Base-by-base conservation (phyloP, 2,113 vertebrate species). In the Trogon melanurus region DNA sequence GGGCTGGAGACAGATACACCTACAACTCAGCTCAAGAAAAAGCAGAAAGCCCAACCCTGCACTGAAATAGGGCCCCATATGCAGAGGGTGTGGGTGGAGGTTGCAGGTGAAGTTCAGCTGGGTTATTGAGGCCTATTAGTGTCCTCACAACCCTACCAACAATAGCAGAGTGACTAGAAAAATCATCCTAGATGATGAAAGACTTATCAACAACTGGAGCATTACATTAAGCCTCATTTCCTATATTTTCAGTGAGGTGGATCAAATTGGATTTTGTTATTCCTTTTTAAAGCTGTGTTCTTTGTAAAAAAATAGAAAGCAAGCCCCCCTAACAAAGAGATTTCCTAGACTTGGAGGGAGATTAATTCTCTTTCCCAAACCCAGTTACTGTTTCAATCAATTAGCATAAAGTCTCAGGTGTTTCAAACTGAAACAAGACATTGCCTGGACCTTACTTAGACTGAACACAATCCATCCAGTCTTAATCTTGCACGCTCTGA, bases 1-100 rank as follows among this genome's bases (percentile, higher is more conserved):
- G 1, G 4, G 3, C 11, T 34, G 1, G 12, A 73, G 10, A 38
- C 3, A 45, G 10, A 2, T 10, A 4, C 6, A 13, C 9, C 19
- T 36, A 11, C 16, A 53, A 2, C 6, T 57, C 47, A 73, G 15
- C 16, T 26, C 6, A 18, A 9, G 18, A 38, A 65, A 23, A 4
- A 48, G 13, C 3, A 32, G 16, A 26, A 16, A 3, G 1, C 34
- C 23, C 21, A 61, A 12, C 10, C 16, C 36, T 65, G 41, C 11
- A 20, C 17, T 61, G 32, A 80, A 64, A 73, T 48, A 51, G 9
- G 16, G 6, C 4, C 13, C 20, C 13, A 20, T 0, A 3, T 25
- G 50, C 19, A 25, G 11, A 75, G 3, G 4, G 7, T 26, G 7
- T 32, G 20, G 9, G 3, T 61, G 8, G 9, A 32, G 22, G 13